Conservation (phyloP, 1,140 invertebrate genomes). For the Meloidogyne hapla region DNA sequence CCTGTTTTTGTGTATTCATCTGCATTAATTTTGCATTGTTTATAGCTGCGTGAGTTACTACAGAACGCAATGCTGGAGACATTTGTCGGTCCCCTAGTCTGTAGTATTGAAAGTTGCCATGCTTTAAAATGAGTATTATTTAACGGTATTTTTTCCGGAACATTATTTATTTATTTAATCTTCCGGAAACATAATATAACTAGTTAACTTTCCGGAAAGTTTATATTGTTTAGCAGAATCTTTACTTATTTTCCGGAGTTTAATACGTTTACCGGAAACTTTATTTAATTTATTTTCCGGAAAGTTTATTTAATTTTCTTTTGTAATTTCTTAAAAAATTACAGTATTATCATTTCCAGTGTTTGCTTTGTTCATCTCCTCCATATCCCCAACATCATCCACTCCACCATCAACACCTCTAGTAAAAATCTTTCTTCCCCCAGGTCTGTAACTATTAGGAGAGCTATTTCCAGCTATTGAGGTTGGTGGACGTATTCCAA, state of each 20-base stretch:
- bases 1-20: conserved; percentile 10
- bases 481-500: conserved; percentile 19
- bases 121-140: not conserved
- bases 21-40: conserved; percentile 26
- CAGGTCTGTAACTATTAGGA: not conserved
- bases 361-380: not conserved
- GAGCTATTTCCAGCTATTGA: conserved; percentile 3
- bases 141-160: no score
- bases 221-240: no score
- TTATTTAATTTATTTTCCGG: no score
- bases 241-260: no score
- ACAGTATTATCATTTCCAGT: not conserved
- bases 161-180: no score
- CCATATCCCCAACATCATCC: not conserved
- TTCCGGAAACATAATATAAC: no score
- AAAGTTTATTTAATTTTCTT: no score
- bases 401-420: conserved; percentile 9
- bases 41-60: conserved; percentile 19
- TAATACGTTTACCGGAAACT: no score
- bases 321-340: not conserved
- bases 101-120: conserved; percentile 13
- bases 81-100: not conserved
- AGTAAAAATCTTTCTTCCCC: conserved; percentile 17
- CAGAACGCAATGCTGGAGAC: not conserved
- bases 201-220: no score